These are phyloP conservation scores for Tetanocera ferruginea DNA, from an alignment of 2,888 invertebrate genomes.

Conservation along the genomic window DNA sequence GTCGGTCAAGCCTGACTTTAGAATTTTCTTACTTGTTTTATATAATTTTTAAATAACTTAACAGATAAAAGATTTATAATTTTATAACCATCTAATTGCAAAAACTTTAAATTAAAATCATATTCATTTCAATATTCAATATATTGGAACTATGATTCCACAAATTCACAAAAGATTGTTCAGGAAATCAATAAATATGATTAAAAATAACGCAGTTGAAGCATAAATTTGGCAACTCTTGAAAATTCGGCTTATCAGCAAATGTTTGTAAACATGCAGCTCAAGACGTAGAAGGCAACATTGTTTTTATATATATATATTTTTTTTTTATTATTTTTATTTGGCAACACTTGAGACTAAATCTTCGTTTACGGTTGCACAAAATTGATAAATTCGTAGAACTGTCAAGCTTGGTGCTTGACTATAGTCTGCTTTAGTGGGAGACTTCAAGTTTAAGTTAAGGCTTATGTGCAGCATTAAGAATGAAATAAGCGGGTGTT, in stretches of 20 bases:
- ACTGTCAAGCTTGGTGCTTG: background rate
- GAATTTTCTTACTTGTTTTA: too few species aligned
- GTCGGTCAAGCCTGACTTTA: too few species aligned
- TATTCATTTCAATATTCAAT: too few species aligned
- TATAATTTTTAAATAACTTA: too few species aligned
- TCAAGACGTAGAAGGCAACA: background rate
- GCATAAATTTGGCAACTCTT: background rate
- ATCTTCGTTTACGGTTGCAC: conserved; percentile 14
- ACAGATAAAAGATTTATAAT: too few species aligned
- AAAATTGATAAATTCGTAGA: conserved; percentile 10
- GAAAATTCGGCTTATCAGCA: background rate
- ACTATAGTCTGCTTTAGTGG: background rate
- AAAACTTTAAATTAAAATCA: too few species aligned
- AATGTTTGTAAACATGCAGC: background rate
- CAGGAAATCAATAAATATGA: background rate
- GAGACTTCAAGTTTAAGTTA: too few species aligned
- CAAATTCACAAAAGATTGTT: background rate
- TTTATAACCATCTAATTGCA: too few species aligned
- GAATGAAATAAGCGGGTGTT: background rate
- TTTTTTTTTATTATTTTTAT: background rate
- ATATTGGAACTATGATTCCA: too few species aligned
- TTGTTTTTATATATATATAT: too few species aligned
- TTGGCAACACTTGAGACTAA: conserved; percentile 5
- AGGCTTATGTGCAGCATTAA: background rate
- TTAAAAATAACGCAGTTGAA: background rate